A percentile compares a stretch with the other conserved stretches of the same genome.
Conservation (phyloP, 2,797 vertebrate species). For the Tarsius wallacei region DNA sequence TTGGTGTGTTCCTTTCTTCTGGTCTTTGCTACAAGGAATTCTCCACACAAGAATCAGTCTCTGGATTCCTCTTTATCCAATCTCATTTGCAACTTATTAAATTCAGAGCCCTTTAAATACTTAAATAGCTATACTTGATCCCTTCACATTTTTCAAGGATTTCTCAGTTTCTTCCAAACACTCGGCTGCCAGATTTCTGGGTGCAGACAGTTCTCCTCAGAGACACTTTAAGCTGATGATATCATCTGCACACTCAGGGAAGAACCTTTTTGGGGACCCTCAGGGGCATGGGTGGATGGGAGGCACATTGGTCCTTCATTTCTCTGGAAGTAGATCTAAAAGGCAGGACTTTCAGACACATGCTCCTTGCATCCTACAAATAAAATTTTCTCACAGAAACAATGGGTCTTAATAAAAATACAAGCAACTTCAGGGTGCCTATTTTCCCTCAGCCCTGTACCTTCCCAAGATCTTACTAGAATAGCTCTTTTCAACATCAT, state of each 20-base stretch:
- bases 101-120: constrained; percentile 68
- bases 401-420: constrained; percentile 6
- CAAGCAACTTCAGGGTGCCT: neutral
- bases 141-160: constrained; percentile 62
- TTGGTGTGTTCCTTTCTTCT: neutral
- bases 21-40: constrained; percentile 19
- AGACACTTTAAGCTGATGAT: neutral
- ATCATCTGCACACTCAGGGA: neutral
- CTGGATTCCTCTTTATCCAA: constrained; percentile 24
- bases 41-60: neutral
- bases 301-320: neutral
- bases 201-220: neutral
- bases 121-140: constrained; percentile 57
- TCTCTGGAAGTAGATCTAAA: constrained; percentile 15
- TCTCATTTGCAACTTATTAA: constrained; percentile 78
- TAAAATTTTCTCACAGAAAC: constrained; percentile 46
- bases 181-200: constrained; percentile 62
- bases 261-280: neutral
- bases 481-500: neutral
- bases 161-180: constrained; percentile 63
- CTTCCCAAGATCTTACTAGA: neutral
- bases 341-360: neutral
- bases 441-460: neutral
- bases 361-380: neutral
- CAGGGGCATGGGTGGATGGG: neutral